These are phyloP conservation scores for Eospalax fontanierii DNA, from an alignment of 2,797 vertebrate genomes.

Conservation along the genomic window DNA sequence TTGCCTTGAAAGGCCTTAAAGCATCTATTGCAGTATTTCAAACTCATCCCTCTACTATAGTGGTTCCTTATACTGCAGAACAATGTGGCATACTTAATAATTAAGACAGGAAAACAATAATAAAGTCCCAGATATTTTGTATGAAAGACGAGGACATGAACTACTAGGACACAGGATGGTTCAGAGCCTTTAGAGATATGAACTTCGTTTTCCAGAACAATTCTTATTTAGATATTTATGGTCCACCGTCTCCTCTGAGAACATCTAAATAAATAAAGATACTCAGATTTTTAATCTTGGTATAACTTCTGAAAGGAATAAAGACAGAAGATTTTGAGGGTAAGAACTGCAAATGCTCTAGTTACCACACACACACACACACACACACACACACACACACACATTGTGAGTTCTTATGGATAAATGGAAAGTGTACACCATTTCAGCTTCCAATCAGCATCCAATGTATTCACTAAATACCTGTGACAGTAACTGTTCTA, in stretches of 20 bases:
- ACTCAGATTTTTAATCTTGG: not conserved
- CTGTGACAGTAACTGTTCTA: not conserved
- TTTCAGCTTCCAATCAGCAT: not conserved
- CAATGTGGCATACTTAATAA: too few species aligned
- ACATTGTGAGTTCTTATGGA: not conserved
- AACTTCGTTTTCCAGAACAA: slow-evolving; percentile 1
- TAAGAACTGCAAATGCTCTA: not conserved
- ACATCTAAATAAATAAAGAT: not conserved
- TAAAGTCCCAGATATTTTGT: not conserved
- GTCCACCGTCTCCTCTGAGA: not conserved
- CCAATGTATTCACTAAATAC: not conserved
- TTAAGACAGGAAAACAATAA: not conserved
- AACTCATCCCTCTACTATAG: too few species aligned
- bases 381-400: not conserved
- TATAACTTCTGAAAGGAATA: not conserved
- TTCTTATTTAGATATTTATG: not conserved
- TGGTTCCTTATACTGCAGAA: too few species aligned
- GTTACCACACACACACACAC: not conserved
- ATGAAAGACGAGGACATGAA: not conserved
- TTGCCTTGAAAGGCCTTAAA: too few species aligned
- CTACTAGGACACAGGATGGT: not conserved
- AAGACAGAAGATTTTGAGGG: not conserved
- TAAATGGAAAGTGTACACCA: not conserved
- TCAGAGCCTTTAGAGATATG: not conserved
- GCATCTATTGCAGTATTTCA: too few species aligned